Base-by-base conservation (phyloP, 1,140 invertebrate species). In the Pentalonia nigronervosa region DNA sequence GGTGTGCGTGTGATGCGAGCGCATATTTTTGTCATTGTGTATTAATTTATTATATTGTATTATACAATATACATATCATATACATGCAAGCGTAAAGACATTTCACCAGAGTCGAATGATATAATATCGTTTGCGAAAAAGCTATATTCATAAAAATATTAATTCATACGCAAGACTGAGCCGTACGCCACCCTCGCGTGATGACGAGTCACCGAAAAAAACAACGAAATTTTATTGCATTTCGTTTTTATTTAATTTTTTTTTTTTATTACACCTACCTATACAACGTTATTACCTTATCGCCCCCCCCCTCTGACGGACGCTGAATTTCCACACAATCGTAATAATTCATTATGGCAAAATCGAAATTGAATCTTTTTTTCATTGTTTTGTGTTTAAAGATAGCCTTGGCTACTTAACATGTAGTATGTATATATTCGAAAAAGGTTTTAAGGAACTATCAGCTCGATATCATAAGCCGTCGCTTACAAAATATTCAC, bases 41-140 rank as follows among this genome's bases (percentile, higher is more conserved):
- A 83, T 83, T 83, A 84, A 84, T 84, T 84, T 84, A 84, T 41
- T 25, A 76, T n/a, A 76, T 76, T n/a, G 17, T n/a, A 76, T 45
- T 41, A 9, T 41, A 25, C 2, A 4, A 7, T 14, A 41, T 41
- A 41, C 8, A 84, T 34, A 36, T 84, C 8, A 84, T 34, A 36
- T 84, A 36, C 21, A 41, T 2, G 36, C 8, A 3, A 11, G 36
- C 36, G 81, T 8, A 41, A 25, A 9, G 83, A 84, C 41, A 2
- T 48, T 47, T 48, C 86, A 53, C 21, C 50, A 53, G 4, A 53
- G 50, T 53, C 4, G 6, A 48, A 48, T 48, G 23, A 83, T 53
- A n/a, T 20, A 14, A 76, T n/a, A 76, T 76, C 60, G 14, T 76
- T 76, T n/a, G 60, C 14, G n/a, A 76, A 34, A 76, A 76, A n/a